phyloP scores from a whole-genome alignment of 2,797 vertebrate species.

The Glyptemys insculpta region DNA sequence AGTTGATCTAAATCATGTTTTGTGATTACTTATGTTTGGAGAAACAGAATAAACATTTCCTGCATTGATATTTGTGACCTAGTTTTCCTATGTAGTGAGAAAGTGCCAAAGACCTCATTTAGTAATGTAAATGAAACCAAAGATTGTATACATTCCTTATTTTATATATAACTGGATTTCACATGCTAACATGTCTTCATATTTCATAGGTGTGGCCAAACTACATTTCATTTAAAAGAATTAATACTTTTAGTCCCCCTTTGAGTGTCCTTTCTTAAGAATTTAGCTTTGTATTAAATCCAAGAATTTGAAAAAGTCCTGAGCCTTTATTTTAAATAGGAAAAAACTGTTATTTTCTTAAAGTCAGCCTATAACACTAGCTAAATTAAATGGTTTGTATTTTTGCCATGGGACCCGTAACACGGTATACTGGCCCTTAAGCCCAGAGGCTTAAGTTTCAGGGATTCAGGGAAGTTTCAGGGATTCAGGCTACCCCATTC shows the following conservation, averaged over 20 bases:
- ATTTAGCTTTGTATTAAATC: slow-evolving; percentile 34
- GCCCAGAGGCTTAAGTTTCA: background rate
- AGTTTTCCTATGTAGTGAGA: background rate
- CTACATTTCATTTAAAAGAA: slow-evolving; percentile 54
- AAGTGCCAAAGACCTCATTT: background rate
- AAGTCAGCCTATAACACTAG: background rate
- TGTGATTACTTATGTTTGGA: background rate
- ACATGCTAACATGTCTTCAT: slow-evolving; percentile 35
- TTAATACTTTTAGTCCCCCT: slow-evolving; percentile 11
- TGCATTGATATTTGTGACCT: background rate
- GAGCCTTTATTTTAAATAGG: background rate
- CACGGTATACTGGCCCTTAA: background rate
- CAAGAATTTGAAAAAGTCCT: background rate
- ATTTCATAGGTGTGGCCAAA: slow-evolving; percentile 7
- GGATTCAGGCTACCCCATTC: background rate
- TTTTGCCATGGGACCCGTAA: slow-evolving; percentile 11
- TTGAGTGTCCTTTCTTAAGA: background rate
- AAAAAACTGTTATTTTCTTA: background rate
- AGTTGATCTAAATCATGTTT: background rate
- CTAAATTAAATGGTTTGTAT: slow-evolving; percentile 19
- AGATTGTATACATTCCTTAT: background rate
- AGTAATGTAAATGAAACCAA: background rate
- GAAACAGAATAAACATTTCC: background rate
- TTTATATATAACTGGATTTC: background rate
- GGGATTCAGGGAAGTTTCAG: background rate